A percentile compares a stretch with the other conserved stretches of the same genome.
Conservation (phyloP, 1,140 invertebrate species). For the Nomia melanderi region DNA sequence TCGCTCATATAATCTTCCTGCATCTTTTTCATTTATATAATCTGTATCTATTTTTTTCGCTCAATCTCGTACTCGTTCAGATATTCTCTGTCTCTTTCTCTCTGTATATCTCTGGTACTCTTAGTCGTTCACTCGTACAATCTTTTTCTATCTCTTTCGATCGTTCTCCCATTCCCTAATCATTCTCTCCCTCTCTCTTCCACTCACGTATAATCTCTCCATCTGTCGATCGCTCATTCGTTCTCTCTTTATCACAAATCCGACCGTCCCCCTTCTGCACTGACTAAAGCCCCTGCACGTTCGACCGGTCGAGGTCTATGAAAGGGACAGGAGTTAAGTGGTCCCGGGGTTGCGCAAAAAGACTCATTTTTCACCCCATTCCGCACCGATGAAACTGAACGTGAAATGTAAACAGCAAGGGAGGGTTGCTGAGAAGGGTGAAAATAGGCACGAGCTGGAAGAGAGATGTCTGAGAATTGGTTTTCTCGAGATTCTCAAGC, state of each 20-base stretch:
- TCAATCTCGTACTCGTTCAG: too few species aligned
- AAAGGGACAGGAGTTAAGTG: conserved; percentile 10
- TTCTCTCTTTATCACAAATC: not conserved
- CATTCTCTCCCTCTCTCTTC: too few species aligned
- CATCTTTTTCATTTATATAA: too few species aligned
- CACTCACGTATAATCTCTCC: too few species aligned
- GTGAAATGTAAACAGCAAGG: not conserved
- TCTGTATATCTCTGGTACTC: too few species aligned
- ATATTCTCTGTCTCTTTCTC: too few species aligned
- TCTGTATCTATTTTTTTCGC: too few species aligned
- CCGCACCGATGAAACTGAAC: not conserved
- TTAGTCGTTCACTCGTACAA: too few species aligned
- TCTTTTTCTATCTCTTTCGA: too few species aligned
- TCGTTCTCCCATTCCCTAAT: too few species aligned
- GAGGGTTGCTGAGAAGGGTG: not conserved
- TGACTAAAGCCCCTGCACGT: not conserved
- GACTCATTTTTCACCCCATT: not conserved
- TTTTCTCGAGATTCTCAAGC: not conserved
- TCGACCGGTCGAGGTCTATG: not conserved
- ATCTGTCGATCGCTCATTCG: too few species aligned
- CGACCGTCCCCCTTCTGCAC: not conserved
- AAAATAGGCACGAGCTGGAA: not conserved
- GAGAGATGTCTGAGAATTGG: not conserved
- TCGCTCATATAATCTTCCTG: too few species aligned
- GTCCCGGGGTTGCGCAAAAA: not conserved